Evolutionary conservation across 1,140 invertebrate genomes (phyloP).

Genomic region (Himalopsyche phryganea): DNA sequence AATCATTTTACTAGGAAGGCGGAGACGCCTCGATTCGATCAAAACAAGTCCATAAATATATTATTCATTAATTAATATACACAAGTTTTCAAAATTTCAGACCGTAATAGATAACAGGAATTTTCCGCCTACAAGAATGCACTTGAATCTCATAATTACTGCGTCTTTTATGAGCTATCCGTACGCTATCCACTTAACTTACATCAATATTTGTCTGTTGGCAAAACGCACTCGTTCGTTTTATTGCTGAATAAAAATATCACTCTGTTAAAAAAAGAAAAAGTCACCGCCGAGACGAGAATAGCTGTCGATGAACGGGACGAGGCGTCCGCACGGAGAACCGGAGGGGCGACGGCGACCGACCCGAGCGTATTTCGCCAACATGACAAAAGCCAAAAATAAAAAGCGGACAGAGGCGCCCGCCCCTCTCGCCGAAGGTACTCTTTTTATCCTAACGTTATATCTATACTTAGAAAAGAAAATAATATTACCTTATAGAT

Average conservation of each 20-base stretch:
- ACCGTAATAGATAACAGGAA: slow-evolving; percentile 51
- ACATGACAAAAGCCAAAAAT: slow-evolving; percentile 24
- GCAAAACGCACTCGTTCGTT: slow-evolving; percentile 49
- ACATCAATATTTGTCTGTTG: slow-evolving; percentile 43
- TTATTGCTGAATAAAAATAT: slow-evolving; percentile 57
- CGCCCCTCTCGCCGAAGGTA: slow-evolving; percentile 24
- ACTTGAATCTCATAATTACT: slow-evolving; percentile 50
- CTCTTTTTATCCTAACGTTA: slow-evolving; percentile 5
- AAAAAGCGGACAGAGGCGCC: slow-evolving; percentile 10
- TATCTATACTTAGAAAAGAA: slow-evolving; percentile 19
- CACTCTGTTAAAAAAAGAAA: slow-evolving; percentile 37
- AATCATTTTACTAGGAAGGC: slow-evolving; percentile 10
- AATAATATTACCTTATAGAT: slow-evolving; percentile 23
- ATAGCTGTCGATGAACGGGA: not conserved
- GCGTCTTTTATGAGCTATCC: slow-evolving; percentile 29
- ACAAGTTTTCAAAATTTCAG: slow-evolving; percentile 40
- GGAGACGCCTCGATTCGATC: slow-evolving; percentile 11
- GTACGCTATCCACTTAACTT: slow-evolving; percentile 35
- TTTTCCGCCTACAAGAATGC: slow-evolving; percentile 52
- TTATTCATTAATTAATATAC: no score
- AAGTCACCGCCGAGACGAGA: slow-evolving; percentile 5
- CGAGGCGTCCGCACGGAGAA: no score
- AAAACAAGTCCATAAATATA: slow-evolving; percentile 37
- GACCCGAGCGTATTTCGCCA: slow-evolving; percentile 20
- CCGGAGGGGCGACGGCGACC: not conserved